Percentiles rank a stretch among this genome's conserved stretches.
phyloP scores from a whole-genome alignment of 2,888 invertebrate species.

The Cephonodes hylas region DNA sequence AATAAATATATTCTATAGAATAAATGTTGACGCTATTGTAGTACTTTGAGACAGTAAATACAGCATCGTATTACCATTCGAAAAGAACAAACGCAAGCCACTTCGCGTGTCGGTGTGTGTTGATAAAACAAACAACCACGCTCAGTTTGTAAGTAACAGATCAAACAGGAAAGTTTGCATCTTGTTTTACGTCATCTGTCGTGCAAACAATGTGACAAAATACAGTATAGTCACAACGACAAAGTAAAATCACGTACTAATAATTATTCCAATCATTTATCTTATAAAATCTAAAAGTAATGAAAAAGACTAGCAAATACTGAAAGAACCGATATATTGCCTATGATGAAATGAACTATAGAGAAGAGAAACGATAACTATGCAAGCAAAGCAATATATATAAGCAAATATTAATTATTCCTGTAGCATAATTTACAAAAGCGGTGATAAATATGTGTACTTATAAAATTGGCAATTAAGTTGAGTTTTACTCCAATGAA shows the following conservation, averaged over 20 bases:
- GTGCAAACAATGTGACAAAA: constrained; percentile 18
- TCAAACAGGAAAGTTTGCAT: constrained; percentile 40
- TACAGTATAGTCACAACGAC: background rate
- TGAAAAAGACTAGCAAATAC: too few relatives aligned
- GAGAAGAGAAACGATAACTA: too few relatives aligned
- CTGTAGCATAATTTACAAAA: too few relatives aligned
- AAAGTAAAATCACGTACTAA: background rate
- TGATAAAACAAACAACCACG: constrained; percentile 30
- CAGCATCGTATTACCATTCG: constrained; percentile 8
- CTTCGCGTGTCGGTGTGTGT: constrained; percentile 29
- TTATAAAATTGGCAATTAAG: too few relatives aligned
- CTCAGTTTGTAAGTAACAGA: constrained; percentile 34
- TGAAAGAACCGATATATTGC: background rate
- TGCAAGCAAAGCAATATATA: too few relatives aligned
- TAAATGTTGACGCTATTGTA: background rate
- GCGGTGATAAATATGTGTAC: too few relatives aligned
- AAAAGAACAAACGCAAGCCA: constrained; percentile 41
- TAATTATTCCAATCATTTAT: background rate
- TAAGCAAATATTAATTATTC: too few relatives aligned
- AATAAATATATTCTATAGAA: too few relatives aligned
- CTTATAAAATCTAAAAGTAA: too few relatives aligned
- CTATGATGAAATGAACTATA: too few relatives aligned
- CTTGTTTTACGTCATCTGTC: constrained; percentile 30
- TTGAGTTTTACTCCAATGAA: too few relatives aligned
- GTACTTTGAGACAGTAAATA: background rate